Percentiles rank a stretch among this genome's conserved stretches.
Evolutionary conservation across 2,797 vertebrate species (phyloP).

Genomic region (Sebastes cheni): DNA sequence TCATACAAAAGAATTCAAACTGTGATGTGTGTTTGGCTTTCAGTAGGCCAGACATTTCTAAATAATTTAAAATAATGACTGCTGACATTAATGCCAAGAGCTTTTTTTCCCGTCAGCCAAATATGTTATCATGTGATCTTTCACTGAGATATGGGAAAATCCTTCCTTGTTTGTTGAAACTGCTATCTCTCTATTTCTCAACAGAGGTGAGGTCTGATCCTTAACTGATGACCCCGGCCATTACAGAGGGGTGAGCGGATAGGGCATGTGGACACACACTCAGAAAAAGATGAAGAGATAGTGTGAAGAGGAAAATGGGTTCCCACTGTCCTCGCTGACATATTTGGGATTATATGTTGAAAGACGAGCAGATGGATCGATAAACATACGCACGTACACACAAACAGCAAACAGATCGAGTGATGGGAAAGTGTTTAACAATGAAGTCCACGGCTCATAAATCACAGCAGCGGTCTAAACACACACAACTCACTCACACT

Average conservation of each 20-base stretch:
- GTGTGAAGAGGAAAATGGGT: constrained; percentile 36
- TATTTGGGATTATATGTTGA: constrained; percentile 45
- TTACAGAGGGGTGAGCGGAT: constrained; percentile 39
- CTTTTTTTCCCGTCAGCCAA: constrained; percentile 51
- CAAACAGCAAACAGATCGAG: constrained; percentile 34
- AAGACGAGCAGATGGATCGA: constrained; percentile 39
- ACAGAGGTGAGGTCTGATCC: constrained; percentile 63
- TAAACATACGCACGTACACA: constrained; percentile 18
- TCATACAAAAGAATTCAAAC: neutral
- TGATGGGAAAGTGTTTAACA: constrained; percentile 46
- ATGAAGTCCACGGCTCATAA: constrained; percentile 52
- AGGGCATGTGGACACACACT: constrained; percentile 29
- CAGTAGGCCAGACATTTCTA: neutral
- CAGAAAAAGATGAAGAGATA: constrained; percentile 63
- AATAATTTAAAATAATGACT: constrained; percentile 29
- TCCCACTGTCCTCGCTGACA: constrained; percentile 55
- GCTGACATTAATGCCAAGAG: constrained; percentile 38
- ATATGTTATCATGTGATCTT: constrained; percentile 70
- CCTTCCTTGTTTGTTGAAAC: constrained; percentile 51
- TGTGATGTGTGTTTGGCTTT: constrained; percentile 15
- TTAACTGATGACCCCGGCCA: constrained; percentile 72
- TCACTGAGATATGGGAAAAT: constrained; percentile 61
- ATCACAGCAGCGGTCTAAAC: constrained; percentile 48
- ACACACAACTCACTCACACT: constrained; percentile 25
- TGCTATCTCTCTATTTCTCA: constrained; percentile 67